Conservation (phyloP, 1,140 invertebrate genomes). For the Steinernema khuongi region DNA sequence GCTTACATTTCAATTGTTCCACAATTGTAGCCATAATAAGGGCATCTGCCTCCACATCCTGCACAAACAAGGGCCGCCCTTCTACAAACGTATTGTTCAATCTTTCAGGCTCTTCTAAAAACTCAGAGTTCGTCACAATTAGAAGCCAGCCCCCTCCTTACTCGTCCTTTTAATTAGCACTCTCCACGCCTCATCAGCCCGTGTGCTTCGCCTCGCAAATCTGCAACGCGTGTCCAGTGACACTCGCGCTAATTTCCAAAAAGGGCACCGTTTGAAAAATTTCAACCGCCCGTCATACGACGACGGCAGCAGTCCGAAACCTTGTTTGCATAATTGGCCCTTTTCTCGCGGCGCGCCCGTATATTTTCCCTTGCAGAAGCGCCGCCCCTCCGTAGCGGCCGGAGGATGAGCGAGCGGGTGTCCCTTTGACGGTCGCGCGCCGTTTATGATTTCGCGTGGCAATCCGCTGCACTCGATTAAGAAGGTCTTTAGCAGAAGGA, state of each 20-base stretch:
- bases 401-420: neutral
- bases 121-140: too few species aligned
- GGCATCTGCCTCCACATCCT: too few species aligned
- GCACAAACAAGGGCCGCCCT: too few species aligned
- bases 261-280: too few species aligned
- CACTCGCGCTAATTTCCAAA: too few species aligned
- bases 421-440: neutral
- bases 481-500: neutral
- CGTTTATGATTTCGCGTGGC: neutral
- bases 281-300: neutral
- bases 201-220: too few species aligned
- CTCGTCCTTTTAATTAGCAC: neutral
- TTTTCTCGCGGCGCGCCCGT: neutral
- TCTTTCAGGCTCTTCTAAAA: too few species aligned
- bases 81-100: too few species aligned
- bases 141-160: too few species aligned
- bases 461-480: neutral
- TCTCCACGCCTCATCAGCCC: neutral
- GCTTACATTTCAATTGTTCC: too few species aligned
- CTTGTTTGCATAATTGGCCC: conserved; percentile 15
- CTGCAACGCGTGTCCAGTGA: too few species aligned
- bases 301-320: neutral
- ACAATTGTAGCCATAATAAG: neutral
- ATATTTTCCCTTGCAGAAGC: neutral
- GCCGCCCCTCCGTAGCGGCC: neutral